These are phyloP conservation scores for Athripsodes cinereus DNA, from an alignment of 2,888 invertebrate species.

Conservation along the genomic window DNA sequence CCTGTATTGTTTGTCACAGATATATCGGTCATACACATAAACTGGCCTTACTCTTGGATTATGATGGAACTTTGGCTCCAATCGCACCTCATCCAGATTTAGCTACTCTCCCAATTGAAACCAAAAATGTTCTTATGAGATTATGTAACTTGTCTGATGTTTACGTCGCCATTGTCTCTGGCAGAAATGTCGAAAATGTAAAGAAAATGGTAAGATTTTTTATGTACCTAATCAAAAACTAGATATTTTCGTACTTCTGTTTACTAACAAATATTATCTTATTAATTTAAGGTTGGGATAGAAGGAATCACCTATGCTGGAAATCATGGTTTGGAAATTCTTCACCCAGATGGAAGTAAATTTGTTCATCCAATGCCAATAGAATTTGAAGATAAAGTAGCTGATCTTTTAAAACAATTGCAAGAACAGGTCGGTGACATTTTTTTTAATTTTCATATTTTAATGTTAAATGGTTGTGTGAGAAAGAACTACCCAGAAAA, in stretches of 20 bases:
- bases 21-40: constrained; percentile 84
- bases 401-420: constrained; percentile 66
- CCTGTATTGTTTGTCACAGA: constrained; percentile 50
- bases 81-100: constrained; percentile 86
- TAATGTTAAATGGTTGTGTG: neutral
- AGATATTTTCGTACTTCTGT: neutral
- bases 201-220: constrained; percentile 65
- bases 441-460: neutral
- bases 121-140: constrained; percentile 75
- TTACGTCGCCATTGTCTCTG: constrained; percentile 81
- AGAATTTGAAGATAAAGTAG: constrained; percentile 75
- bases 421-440: constrained; percentile 71
- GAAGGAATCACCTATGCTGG: constrained; percentile 88
- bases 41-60: constrained; percentile 75
- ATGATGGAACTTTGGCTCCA: constrained; percentile 84
- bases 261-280: too few species aligned
- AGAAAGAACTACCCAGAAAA: too few species aligned
- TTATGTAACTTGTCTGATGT: constrained; percentile 81
- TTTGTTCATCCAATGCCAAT: constrained; percentile 89
- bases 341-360: constrained; percentile 85
- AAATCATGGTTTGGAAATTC: constrained; percentile 81
- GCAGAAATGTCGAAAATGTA: constrained; percentile 80
- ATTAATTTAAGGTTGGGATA: constrained; percentile 71
- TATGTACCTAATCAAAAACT: neutral
- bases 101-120: constrained; percentile 78